Base-by-base conservation (phyloP, 2,113 vertebrate genomes). In the Mobula birostris region DNA sequence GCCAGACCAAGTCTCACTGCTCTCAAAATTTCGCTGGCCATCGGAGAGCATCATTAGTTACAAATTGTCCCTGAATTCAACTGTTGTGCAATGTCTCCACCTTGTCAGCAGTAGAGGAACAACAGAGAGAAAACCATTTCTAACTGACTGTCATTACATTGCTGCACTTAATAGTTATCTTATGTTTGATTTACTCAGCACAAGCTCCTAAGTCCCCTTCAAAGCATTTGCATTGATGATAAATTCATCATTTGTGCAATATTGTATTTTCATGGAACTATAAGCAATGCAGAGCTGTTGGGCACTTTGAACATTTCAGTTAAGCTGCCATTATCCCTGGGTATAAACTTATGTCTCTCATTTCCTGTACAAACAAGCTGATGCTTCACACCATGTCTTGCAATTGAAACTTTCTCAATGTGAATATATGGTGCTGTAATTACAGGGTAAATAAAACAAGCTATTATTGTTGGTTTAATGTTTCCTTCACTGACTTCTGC, bases 31-130 rank as follows among this genome's bases (percentile, higher is more conserved):
- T 72, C 21, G 3, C 9, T 29, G 5, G 40, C 32, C 70, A 76
- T 40, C 1, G 24, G 91, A 48, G 91, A 40, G 56, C 8, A 24
- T 14, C 68, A 29, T 74, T 27, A 56, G 36, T 74, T 29, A 74
- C 68, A 76, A 56, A 93, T 70, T 70, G 32, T 91, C n/a, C 1
- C 29, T 91, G 91, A 76, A 92, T 40, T 92, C n/a, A 92, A 93
- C 68, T 74, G 68, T 56, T 93, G 36, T 72, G 70, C 72, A 36
- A 56, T 93, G 70, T 74, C 70, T 93, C 91, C 68, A 93, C 70
- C 68, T 40, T 24, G 70, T 56, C 17, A 24, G 36, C 70, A 48
- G 1, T 56, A 7, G 5, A 76, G 32, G 91, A 93, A 93, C 40
- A 74, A 76, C 68, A 76, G 68, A 29, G 70, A 40, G 0, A 36